Conservation (phyloP, 2,888 invertebrate species). For the Ennomos fuscantarius region DNA sequence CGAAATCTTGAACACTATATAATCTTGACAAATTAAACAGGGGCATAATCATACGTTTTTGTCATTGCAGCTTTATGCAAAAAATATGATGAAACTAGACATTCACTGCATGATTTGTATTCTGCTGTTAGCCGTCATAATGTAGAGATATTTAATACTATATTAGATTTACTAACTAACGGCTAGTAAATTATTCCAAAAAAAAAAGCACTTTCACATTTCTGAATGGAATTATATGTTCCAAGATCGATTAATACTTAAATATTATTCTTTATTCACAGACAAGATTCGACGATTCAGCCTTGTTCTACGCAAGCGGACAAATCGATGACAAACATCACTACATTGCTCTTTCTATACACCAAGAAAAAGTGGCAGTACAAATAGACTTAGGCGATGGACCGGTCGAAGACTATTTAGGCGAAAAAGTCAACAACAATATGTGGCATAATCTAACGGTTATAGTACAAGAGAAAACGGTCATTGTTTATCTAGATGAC, state of each 20-base stretch:
- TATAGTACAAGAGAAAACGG: constrained; percentile 89
- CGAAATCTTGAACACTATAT: constrained; percentile 27
- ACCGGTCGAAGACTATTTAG: constrained; percentile 88
- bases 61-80: constrained; percentile 29
- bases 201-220: no score
- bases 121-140: no score
- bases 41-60: constrained; percentile 22
- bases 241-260: not conserved
- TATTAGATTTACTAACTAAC: no score
- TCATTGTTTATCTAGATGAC: constrained; percentile 91
- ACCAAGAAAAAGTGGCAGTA: constrained; percentile 92
- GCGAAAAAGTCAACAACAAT: constrained; percentile 89
- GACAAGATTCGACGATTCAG: constrained; percentile 96
- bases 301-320: constrained; percentile 96
- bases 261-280: constrained; percentile 64
- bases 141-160: no score
- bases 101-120: no score
- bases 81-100: constrained; percentile 6
- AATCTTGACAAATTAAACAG: constrained; percentile 29
- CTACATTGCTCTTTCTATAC: constrained; percentile 94
- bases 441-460: constrained; percentile 97
- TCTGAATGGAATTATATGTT: no score
- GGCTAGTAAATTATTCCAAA: no score
- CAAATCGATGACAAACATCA: constrained; percentile 95
- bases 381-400: constrained; percentile 95